Percentiles rank a stretch among this genome's conserved stretches.
phyloP scores from a whole-genome alignment of 2,797 vertebrate species.

The Cuculus canorus region DNA sequence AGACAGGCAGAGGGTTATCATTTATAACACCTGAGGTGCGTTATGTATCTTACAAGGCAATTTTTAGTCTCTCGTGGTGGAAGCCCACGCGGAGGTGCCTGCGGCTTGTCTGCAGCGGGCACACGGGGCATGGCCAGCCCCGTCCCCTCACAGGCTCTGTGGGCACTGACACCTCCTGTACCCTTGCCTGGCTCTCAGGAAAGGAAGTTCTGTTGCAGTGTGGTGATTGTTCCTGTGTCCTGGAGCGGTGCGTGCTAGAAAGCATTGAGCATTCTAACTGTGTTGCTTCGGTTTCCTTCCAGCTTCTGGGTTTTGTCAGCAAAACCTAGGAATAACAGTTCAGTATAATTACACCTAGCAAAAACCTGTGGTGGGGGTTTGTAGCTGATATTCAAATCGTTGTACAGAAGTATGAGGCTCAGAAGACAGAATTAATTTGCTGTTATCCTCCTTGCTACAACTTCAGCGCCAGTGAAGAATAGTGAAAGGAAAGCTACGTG shows the following conservation, averaged over 20 bases:
- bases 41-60: neutral
- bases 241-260: neutral
- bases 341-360: neutral
- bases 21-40: neutral
- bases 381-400: neutral
- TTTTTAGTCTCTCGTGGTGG: fast-evolving
- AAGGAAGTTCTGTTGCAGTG: neutral
- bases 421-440: neutral
- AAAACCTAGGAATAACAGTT: neutral
- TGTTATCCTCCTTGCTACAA: neutral
- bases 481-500: neutral
- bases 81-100: neutral
- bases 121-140: neutral
- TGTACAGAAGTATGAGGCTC: neutral
- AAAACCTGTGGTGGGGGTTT: neutral
- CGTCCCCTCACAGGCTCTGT: neutral
- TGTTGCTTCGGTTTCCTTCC: neutral
- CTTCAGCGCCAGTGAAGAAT: neutral
- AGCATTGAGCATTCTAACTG: neutral
- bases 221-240: neutral
- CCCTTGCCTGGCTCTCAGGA: neutral
- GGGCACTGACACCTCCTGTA: too few species aligned
- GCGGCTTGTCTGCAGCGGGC: neutral
- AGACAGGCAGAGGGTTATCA: neutral
- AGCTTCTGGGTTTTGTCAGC: neutral